Base-by-base conservation (phyloP, 2,888 invertebrate genomes). In the Drosophila testacea region DNA sequence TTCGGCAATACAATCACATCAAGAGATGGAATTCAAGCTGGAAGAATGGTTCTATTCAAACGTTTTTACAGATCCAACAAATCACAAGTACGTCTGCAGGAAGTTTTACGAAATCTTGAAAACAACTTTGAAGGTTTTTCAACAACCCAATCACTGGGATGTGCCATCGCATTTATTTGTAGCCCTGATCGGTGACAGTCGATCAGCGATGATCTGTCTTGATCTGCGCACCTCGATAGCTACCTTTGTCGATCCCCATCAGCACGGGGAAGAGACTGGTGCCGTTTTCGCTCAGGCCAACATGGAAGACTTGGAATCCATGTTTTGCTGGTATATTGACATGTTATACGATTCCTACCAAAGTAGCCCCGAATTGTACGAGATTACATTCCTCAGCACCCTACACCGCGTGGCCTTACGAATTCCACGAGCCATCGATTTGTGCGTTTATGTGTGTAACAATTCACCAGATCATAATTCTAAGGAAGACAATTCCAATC, bases 41-140 rank as follows among this genome's bases (percentile, higher is more conserved):
- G 77, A 82, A 46, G 91, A 91, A 50, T 90, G 90, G 89, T 91
- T 89, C 74, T 91, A 79, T 55, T 86, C 86, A 1, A 91, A 91
- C 39, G 57, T 90, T 59, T 72, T 76, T 11, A 80, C 77, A 28
- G 81, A 89, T 69, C 73, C 81, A 0, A 41, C 42, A 0, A 79
- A 73, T 44, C 63, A 70, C 0, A 69, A 67, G n/a, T 63, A 28
- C 56, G 68, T 83, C 10, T 77, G 81, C 0, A 16, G 73, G 10
- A 81, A 86, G 27, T 69, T 90, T 22, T 63, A 83, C 0, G 71
- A 82, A 34, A 76, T 90, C 11, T 68, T 89, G 6, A 67, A 73
- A 34, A 66, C 82, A 13, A 82, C 84, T 0, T 22, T 90, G 13
- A 77, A 83, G 22, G 77, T 84, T 0, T 83, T 79, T 60, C 61